Evolutionary conservation across 2,888 invertebrate genomes (phyloP).

Genomic region (Apantesis nais): DNA sequence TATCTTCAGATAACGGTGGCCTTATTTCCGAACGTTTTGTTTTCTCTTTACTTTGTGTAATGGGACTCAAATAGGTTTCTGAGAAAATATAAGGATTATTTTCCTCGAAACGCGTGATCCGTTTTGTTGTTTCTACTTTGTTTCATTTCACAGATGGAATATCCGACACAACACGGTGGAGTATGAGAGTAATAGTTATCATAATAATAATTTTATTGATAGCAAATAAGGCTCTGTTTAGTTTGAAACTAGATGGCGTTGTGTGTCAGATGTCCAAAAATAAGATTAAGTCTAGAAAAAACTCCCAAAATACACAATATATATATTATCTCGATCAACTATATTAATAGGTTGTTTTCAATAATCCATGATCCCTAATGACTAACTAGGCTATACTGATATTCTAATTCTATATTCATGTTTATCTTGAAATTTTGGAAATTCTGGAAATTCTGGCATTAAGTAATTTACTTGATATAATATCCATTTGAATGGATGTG

Average conservation of each 20-base stretch:
- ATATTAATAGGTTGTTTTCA: too few relatives aligned
- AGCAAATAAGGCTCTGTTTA: not conserved
- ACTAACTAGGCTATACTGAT: not conserved
- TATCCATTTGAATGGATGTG: too few relatives aligned
- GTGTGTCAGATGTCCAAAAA: too few relatives aligned
- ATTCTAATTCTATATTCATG: too few relatives aligned
- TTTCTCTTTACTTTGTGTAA: not conserved
- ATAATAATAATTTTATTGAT: not conserved
- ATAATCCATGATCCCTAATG: not conserved
- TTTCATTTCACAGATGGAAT: not conserved
- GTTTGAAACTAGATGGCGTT: too few relatives aligned
- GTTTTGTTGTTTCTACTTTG: not conserved
- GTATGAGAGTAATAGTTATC: not conserved
- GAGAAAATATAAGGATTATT: not conserved
- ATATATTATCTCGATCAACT: too few relatives aligned
- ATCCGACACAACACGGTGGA: not conserved
- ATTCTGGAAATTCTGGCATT: too few relatives aligned
- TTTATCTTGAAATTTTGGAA: too few relatives aligned
- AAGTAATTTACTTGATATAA: too few relatives aligned
- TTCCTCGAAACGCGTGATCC: not conserved
- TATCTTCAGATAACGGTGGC: constrained; percentile 25
- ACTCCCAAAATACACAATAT: too few relatives aligned
- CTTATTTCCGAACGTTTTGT: not conserved
- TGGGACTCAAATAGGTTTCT: not conserved
- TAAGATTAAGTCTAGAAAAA: too few relatives aligned